Base-by-base conservation (phyloP, 2,888 invertebrate species). In the Cremastobaeus sp. region DNA sequence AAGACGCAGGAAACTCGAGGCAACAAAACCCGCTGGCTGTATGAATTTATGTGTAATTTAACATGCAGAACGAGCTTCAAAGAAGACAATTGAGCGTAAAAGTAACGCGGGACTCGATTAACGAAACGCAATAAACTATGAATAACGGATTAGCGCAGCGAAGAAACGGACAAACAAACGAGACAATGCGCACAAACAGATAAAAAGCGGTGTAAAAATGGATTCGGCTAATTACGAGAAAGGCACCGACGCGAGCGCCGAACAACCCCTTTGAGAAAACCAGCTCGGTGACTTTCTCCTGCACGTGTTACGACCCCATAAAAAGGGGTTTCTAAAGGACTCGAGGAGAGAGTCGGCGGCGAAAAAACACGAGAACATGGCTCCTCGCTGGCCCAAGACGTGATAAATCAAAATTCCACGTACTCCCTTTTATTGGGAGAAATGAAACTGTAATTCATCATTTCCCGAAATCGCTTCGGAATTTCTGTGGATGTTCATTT, bases 271-370 rank as follows among this genome's bases (percentile, higher is more conserved):
- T 45, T 35, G 45, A 45, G 12, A 18, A 45, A 28, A 47, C 35
- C 34, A 28, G 37, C 15, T 34, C 34, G 2, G 14, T 17, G 25
- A 35, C 37, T 59, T 59, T 55, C 32, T 43, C 43, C 20, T 15
- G 35, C 47, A 45, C 48, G 47, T 60, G 37, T 60, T 47, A 48
- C 60, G 60, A 60, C 60, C 48, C 48, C 48, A 60, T 60, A 60
- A 60, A 60, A 60, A 18, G 17, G 43, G 37, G 21, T 30, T 62
- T 50, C 12, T 32, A 48, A 50, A 9, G 30, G 48, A 17, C 39
- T 20, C 30, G 30, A 41, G 14, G 43, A 43, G 43, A 43, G 45
- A 43, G 32, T 45, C 20, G 8, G 1, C 6, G 2, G 20, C 18
- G 30, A 41, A 25, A 30, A 17, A 39, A 41, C 39, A 28, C 39